A percentile compares a stretch with the other conserved stretches of the same genome.
Conservation (phyloP, 2,888 invertebrate species). For the Anoncus sp. region DNA sequence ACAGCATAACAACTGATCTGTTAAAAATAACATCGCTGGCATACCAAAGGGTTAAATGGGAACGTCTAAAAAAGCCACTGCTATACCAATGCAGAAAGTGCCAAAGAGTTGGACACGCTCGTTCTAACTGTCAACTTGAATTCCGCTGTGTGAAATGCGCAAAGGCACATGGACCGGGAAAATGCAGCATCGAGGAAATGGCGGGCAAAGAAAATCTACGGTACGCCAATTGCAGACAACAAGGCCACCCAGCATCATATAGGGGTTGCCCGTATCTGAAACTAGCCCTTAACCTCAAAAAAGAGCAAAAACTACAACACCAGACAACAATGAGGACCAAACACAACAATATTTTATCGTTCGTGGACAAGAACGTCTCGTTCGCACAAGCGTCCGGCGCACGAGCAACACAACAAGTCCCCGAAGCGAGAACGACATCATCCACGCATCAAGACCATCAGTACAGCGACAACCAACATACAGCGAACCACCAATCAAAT, state of each 20-base stretch:
- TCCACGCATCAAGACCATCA: too few relatives aligned
- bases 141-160: constrained; percentile 48
- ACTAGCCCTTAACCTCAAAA: neutral
- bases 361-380: too few relatives aligned
- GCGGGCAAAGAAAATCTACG: constrained; percentile 1
- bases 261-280: constrained; percentile 45
- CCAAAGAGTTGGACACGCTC: constrained; percentile 33
- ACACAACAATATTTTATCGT: too few relatives aligned
- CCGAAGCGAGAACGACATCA: too few relatives aligned
- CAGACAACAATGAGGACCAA: too few relatives aligned
- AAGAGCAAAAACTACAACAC: too few relatives aligned
- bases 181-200: constrained; percentile 9
- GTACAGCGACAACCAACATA: too few relatives aligned
- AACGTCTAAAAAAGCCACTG: constrained; percentile 15
- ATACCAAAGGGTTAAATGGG: constrained; percentile 36
- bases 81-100: constrained; percentile 42
- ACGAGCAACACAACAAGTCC: too few relatives aligned
- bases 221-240: constrained; percentile 40
- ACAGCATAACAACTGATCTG: neutral
- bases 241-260: constrained; percentile 47
- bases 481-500: too few relatives aligned
- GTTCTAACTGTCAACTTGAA: constrained; percentile 19
- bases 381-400: too few relatives aligned
- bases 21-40: constrained; percentile 16
- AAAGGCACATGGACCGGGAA: constrained; percentile 15